Conservation (phyloP, 1,140 invertebrate species). For the Anoplolepis gracilipes region DNA sequence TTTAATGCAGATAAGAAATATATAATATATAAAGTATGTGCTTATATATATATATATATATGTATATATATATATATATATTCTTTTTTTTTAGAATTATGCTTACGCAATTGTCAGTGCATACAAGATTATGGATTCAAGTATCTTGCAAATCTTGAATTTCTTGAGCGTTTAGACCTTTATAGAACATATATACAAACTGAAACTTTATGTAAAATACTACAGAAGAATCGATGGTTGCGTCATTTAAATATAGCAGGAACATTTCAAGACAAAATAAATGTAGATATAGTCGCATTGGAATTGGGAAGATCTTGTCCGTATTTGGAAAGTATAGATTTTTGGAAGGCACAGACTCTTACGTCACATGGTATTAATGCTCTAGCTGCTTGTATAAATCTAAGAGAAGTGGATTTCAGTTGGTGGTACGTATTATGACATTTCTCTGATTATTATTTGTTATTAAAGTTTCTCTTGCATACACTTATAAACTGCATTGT, state of each 20-base stretch:
- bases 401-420: constrained; percentile 95
- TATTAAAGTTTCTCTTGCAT: constrained; percentile 4
- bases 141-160: constrained; percentile 87
- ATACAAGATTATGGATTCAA: constrained; percentile 88
- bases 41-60: constrained; percentile 3
- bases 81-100: constrained; percentile 87
- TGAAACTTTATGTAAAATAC: constrained; percentile 88
- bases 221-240: constrained; percentile 89
- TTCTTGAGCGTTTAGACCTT: constrained; percentile 91
- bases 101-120: constrained; percentile 88
- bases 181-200: constrained; percentile 91
- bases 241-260: constrained; percentile 90
- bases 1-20: too few relatives aligned
- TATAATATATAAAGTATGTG: background rate
- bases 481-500: background rate
- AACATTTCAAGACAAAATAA: constrained; percentile 84
- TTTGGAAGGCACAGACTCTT: constrained; percentile 93
- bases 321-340: constrained; percentile 91
- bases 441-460: constrained; percentile 33
- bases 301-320: constrained; percentile 89
- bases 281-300: constrained; percentile 90
- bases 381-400: constrained; percentile 89
- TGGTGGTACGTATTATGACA: constrained; percentile 91
- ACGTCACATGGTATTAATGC: constrained; percentile 90
- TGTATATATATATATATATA: constrained; percentile 48